Evolutionary conservation across 2,113 vertebrate species (phyloP), one percentile per base, ranked within the genome.

Genomic region (Tinamus guttatus): DNA sequence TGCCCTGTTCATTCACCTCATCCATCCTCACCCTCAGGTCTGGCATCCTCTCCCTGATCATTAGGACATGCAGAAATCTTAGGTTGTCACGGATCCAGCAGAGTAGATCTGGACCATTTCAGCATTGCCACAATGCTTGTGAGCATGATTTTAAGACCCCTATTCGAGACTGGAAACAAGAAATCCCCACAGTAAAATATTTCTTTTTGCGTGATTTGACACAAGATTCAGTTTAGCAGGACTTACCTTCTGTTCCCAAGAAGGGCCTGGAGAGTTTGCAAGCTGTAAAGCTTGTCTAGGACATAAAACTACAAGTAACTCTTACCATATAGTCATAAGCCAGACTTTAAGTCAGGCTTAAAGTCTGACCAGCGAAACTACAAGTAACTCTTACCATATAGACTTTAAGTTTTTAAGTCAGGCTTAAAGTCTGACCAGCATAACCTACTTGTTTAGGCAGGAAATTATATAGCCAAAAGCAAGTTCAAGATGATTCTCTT

Each of bases 1-100:
- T 56, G 24, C 45, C 70, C 24, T 62, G 4, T 36, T 58, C 0
- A 0, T 24, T 80, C 20, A 62, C 25, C 19, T 59, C 1, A 0
- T 40, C 58, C 22, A 70, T 5, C 11, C 45, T 24, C 45, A 70
- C 22, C n/a, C 60, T 45, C 65, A 30, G 16, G 74, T 4, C 21
- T 2, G 3, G 13, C 14, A 14, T 21, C 34, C 34, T 51, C 41
- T 90, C 41, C 24, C 45, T 83, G 51, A 69, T 7, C 63, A 80
- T 80, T 43, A 76, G 54, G 80, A 56, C 28, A 74, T 41, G 32
- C 22, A 54, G 13, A 88, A 84, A 24, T 58, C 54, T 76, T 62
- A 34, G 0, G 12, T 41, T 81, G 38, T 20, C 70, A 91, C 38
- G 38, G 52, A 32, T 79, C 91, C 4, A 2, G 63, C 32, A 84